These are phyloP conservation scores for Branchellion lobata DNA, from an alignment of 2,888 invertebrate genomes.

Conservation along the genomic window DNA sequence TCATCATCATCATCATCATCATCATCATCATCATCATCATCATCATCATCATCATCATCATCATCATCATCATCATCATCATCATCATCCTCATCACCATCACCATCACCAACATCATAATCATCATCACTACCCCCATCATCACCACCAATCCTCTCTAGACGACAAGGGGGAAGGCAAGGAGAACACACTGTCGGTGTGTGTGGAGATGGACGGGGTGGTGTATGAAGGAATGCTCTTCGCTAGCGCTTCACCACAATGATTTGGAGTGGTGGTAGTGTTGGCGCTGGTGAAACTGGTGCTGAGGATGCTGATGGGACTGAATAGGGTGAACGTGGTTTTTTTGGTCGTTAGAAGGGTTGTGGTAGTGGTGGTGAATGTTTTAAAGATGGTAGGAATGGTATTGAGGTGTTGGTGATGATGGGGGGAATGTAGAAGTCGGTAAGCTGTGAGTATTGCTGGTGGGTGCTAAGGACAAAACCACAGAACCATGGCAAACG, in stretches of 20 bases:
- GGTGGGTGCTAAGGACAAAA: no score
- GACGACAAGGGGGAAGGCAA: conserved; percentile 77
- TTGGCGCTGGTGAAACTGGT: no score
- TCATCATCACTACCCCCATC: not conserved
- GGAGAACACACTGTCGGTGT: conserved; percentile 85
- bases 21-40: conserved; percentile 32
- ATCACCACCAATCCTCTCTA: conserved; percentile 60
- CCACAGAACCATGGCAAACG: no score
- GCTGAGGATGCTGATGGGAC: no score
- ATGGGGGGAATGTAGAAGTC: no score
- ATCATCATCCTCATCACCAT: conserved; percentile 32
- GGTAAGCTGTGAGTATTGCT: no score
- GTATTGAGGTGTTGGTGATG: no score
- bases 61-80: conserved; percentile 37
- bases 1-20: conserved; percentile 22
- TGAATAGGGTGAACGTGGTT: no score
- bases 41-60: conserved; percentile 40
- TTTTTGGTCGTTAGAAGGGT: no score
- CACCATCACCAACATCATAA: not conserved
- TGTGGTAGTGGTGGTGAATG: no score
- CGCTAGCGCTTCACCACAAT: conserved; percentile 56
- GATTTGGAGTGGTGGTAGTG: no score
- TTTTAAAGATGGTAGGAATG: no score
- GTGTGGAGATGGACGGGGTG: conserved; percentile 92
- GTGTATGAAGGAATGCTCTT: conserved; percentile 92